Base-by-base conservation (phyloP, 2,797 vertebrate genomes). In the Rhinogobio ventralis region DNA sequence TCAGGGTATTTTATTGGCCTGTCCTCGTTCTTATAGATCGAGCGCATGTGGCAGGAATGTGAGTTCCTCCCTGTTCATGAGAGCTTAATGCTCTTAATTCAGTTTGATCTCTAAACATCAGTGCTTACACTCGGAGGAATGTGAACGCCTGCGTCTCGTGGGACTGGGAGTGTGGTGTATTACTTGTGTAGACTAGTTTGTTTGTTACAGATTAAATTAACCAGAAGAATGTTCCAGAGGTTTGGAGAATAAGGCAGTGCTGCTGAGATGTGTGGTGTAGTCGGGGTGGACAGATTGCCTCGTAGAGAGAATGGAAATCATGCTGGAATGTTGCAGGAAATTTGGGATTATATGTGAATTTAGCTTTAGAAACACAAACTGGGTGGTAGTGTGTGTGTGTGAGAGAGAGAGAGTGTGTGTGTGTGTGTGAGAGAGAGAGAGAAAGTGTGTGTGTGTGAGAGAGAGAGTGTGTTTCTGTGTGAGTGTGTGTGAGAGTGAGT, bases 321-420 rank as follows among this genome's bases (percentile, higher is more conserved):
- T 74, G 80, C 64, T 82, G 89, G 89, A 88, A 90, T 90, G 87
- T 79, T 84, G 72, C 76, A 88, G 89, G 89, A 90, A 90, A 88
- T 88, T 84, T 85, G 89, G 83, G 89, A 90, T 90, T 88, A 90
- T 64, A 72, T 49, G 77, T 60, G 42, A 71, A 85, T 79, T 71
- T 64, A 77, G 45, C 33, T 62, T 51, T 49, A 53, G 13, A 33
- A 57, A 69, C 20, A 39, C 73, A 33, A 71, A 36, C 14, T 80
- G 81, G 66, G 68, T 74, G 71, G 55, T 30, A 55, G 23, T 13
- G 45, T 64, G 30, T 39, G 67, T 64, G 81, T 71, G 89, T 93
- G 93, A n/a, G n/a, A n/a, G 30, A 39, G 39, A 39, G 39, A 39
- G 39, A 1, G 53, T 55, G 53, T 55, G 53, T 55, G 45, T 17